A percentile compares a stretch with the other conserved stretches of the same genome.
These are phyloP conservation scores for Naja naja DNA, from an alignment of 2,113 vertebrate genomes.

Conservation along the genomic window DNA sequence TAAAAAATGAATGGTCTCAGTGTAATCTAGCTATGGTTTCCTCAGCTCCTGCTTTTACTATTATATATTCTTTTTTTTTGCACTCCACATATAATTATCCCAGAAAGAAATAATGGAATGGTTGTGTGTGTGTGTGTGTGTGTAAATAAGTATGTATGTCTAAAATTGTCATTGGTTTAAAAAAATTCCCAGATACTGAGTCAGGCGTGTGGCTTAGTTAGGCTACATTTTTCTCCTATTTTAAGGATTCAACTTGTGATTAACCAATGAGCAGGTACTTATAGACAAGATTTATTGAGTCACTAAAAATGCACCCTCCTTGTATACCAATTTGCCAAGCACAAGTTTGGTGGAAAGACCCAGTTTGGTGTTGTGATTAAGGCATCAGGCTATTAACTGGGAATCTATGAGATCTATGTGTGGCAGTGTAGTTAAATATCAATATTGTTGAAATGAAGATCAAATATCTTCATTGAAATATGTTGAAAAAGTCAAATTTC, in stretches of 20 bases:
- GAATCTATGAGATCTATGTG: neutral
- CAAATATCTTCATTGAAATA: neutral
- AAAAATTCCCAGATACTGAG: neutral
- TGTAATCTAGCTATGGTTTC: neutral
- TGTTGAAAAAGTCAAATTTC: neutral
- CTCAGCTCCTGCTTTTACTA: neutral
- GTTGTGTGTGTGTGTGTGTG: neutral
- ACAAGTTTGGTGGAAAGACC: neutral
- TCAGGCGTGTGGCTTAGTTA: neutral
- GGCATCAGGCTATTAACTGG: neutral
- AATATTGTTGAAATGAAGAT: neutral
- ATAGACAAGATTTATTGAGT: neutral
- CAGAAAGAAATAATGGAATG: neutral
- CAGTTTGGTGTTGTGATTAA: neutral
- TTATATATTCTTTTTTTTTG: neutral
- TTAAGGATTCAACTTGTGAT: neutral
- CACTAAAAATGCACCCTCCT: neutral
- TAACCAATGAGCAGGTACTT: neutral
- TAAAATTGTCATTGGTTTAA: neutral
- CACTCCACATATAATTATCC: neutral
- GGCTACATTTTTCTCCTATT: neutral
- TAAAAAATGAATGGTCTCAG: neutral
- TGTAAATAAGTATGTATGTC: neutral
- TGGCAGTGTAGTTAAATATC: neutral
- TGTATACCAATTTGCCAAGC: neutral